Conservation (phyloP, 2,888 invertebrate species). For the Marasmarcha lunaedactyla region DNA sequence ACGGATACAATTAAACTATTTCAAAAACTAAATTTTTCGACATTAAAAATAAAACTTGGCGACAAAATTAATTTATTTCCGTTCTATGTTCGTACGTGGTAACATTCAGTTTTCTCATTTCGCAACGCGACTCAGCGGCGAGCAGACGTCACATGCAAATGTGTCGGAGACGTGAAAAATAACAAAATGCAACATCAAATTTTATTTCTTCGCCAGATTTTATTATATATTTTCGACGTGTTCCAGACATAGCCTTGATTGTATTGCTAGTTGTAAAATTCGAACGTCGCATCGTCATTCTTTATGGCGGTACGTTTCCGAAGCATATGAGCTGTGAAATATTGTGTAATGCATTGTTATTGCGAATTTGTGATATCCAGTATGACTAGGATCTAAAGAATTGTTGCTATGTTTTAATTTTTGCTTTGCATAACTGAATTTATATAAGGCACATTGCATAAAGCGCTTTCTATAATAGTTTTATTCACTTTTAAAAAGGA, state of each 20-base stretch:
- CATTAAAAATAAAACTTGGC: neutral
- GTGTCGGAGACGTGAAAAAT: conserved; percentile 25
- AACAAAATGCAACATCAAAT: conserved; percentile 39
- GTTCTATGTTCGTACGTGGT: conserved; percentile 12
- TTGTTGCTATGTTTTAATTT: no score
- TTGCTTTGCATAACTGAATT: no score
- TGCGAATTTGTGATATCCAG: no score
- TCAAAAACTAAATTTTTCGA: no score
- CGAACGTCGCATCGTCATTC: conserved; percentile 6
- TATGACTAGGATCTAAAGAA: no score
- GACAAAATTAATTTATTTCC: conserved; percentile 2
- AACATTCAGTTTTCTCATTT: conserved; percentile 22
- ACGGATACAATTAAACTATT: no score
- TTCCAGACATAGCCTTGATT: conserved; percentile 39
- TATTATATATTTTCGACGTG: conserved; percentile 42
- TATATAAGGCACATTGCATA: no score
- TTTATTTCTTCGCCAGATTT: conserved; percentile 41
- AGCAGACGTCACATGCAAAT: conserved; percentile 41
- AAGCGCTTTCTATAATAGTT: no score
- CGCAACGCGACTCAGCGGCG: conserved; percentile 21
- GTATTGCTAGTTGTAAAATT: conserved; percentile 37
- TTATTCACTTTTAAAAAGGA: no score
- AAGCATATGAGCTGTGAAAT: neutral
- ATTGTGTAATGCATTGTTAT: no score
- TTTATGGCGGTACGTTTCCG: neutral